Conservation (phyloP, 2,113 vertebrate genomes). For the Dendropsophus ebraccatus region DNA sequence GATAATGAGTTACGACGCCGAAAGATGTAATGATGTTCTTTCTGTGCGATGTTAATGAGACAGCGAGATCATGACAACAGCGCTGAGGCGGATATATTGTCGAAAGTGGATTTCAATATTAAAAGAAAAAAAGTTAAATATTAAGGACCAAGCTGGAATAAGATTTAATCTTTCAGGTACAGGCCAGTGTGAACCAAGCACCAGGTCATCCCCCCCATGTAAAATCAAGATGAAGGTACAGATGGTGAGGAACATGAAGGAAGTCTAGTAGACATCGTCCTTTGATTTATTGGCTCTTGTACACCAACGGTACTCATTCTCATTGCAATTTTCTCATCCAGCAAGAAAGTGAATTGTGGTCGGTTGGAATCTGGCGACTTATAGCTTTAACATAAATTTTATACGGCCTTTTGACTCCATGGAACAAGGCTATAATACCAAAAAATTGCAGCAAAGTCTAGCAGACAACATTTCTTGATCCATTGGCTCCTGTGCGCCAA, state of each 20-base stretch:
- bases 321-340: too few species aligned
- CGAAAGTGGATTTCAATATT: background rate
- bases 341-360: too few species aligned
- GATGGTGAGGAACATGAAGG: background rate
- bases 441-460: too few species aligned
- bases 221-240: background rate
- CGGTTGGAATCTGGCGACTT: too few species aligned
- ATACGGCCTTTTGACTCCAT: too few species aligned
- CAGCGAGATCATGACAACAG: constrained; percentile 2
- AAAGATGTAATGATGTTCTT: constrained; percentile 12
- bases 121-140: background rate
- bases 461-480: background rate
- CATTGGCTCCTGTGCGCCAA: background rate
- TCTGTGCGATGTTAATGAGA: constrained; percentile 5
- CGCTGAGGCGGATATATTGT: background rate
- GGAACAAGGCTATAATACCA: too few species aligned
- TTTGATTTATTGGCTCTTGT: too few species aligned
- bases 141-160: background rate
- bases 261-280: background rate
- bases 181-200: background rate
- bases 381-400: too few species aligned
- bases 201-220: background rate
- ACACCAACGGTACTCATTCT: too few species aligned
- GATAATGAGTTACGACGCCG: constrained; percentile 42
- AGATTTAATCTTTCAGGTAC: background rate